Evolutionary conservation across 1,140 invertebrate species (phyloP), one percentile per base, ranked within the genome.

Genomic region (Brachystomella parvula): DNA sequence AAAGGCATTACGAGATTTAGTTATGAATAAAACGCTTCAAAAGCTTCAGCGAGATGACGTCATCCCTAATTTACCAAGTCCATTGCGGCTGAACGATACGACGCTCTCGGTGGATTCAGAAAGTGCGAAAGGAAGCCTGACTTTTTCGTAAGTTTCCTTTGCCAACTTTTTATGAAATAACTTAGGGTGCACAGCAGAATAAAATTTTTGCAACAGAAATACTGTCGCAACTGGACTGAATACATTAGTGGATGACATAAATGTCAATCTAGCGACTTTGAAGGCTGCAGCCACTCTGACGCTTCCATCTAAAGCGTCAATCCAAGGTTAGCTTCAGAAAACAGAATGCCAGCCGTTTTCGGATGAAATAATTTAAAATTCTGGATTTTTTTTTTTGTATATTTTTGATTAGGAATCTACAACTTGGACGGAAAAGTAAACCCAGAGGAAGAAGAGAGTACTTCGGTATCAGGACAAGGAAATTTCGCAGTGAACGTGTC

Each of bases 371-470:
- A 9, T 26, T 53, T 19, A 26, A 17, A 6, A 53, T 26, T 53
- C 24, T 17, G 12, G 49, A 53, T 17, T 6, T 53, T 15, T 53
- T 24, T 19, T 39, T 9, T 17, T 6, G 3, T 53, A 19, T 15
- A 53, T 53, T 53, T 24, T n/a, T n/a, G n/a, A n/a, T n/a, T 19
- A 53, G 49, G 49, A 6, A 24, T 17, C 9, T 53, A 53, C 49
- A 53, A 15, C 24, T 26, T 53, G 49, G 49, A 53, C 49, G 49
- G 49, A 24, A 53, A 53, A 24, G 49, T 53, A 6, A 53, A 53
- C 24, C 49, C 49, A 17, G 49, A 3, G 24, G 49, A 53, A 26
- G 49, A 53, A 15, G 49, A 53, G 24, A 53, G 49, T 24, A 53
- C 49, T 26, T 19, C 15, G 3, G 49, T 53, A 6, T 53, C 49